Conservation (phyloP, 2,797 vertebrate genomes). For the Sciurus vulgaris region DNA sequence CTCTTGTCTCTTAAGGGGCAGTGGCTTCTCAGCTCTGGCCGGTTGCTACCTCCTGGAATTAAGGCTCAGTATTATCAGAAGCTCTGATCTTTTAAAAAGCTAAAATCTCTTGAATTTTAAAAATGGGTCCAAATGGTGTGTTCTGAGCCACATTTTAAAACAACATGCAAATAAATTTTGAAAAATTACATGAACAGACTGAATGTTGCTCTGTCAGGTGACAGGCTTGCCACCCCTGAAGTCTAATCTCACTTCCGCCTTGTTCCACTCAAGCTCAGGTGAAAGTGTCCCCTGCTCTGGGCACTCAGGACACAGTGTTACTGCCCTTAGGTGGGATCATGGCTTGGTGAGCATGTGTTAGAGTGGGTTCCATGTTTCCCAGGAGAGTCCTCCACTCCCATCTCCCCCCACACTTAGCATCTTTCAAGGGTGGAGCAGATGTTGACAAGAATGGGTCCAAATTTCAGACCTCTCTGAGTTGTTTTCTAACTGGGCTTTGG, state of each 20-base stretch:
- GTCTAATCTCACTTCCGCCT: neutral
- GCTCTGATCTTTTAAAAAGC: neutral
- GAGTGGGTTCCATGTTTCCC: neutral
- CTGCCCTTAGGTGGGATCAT: neutral
- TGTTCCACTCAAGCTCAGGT: neutral
- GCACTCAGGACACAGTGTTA: too few relatives aligned
- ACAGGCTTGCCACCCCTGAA: neutral
- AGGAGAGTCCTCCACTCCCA: neutral
- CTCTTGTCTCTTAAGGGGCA: neutral
- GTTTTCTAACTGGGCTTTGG: neutral
- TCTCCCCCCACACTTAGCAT: neutral
- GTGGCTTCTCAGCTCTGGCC: neutral
- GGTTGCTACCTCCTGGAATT: neutral
- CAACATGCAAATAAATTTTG: neutral
- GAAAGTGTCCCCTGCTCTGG: neutral
- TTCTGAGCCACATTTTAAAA: slow-evolving; percentile 37
- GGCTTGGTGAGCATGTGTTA: neutral
- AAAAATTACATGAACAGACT: neutral
- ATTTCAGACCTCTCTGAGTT: neutral
- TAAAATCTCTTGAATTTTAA: slow-evolving; percentile 5
- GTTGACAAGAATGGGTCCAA: neutral
- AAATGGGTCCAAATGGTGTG: neutral
- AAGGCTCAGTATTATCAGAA: neutral
- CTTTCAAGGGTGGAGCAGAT: neutral
- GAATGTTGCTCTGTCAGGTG: neutral